Conservation (phyloP, 2,113 vertebrate genomes). For the Gasterosteus aculeatus region DNA sequence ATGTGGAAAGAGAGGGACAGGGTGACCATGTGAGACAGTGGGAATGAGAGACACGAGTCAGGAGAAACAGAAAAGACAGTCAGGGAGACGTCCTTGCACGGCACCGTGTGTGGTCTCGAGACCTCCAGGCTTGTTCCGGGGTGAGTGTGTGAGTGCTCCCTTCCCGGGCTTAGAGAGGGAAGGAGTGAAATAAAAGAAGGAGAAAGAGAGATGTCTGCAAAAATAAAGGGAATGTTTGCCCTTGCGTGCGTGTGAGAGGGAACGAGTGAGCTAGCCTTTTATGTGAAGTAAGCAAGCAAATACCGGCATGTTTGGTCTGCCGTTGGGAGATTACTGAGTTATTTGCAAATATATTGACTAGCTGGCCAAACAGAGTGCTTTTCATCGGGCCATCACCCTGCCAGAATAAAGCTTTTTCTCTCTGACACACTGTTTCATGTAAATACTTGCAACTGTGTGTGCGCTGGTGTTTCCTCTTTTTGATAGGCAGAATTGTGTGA, state of each 20-base stretch:
- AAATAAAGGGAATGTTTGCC: slow-evolving; percentile 80
- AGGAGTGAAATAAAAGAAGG: slow-evolving; percentile 46
- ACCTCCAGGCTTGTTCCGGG: slow-evolving; percentile 80
- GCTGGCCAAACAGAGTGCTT: slow-evolving; percentile 53
- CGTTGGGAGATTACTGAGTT: slow-evolving; percentile 61
- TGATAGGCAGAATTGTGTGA: background rate
- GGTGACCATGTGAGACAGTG: slow-evolving; percentile 22
- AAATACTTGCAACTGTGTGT: slow-evolving; percentile 25
- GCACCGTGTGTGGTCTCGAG: slow-evolving; percentile 83
- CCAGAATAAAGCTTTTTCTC: slow-evolving; percentile 34
- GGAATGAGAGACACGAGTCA: slow-evolving; percentile 30
- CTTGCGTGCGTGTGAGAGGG: slow-evolving; percentile 69
- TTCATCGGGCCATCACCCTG: slow-evolving; percentile 35
- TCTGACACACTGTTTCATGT: slow-evolving; percentile 20
- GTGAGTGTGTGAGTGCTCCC: slow-evolving; percentile 67
- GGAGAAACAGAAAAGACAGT: slow-evolving; percentile 55
- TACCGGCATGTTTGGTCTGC: slow-evolving; percentile 63
- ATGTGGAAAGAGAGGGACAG: slow-evolving; percentile 19
- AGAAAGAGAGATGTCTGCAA: slow-evolving; percentile 63
- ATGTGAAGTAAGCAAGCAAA: slow-evolving; percentile 78
- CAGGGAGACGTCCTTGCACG: slow-evolving; percentile 46
- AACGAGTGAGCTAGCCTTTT: slow-evolving; percentile 70
- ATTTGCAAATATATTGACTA: slow-evolving; percentile 69
- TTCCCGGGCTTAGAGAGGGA: slow-evolving; percentile 71
- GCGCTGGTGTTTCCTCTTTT: background rate